Base-by-base conservation (phyloP, 2,888 invertebrate genomes). In the Brachypalpus laphriformis region DNA sequence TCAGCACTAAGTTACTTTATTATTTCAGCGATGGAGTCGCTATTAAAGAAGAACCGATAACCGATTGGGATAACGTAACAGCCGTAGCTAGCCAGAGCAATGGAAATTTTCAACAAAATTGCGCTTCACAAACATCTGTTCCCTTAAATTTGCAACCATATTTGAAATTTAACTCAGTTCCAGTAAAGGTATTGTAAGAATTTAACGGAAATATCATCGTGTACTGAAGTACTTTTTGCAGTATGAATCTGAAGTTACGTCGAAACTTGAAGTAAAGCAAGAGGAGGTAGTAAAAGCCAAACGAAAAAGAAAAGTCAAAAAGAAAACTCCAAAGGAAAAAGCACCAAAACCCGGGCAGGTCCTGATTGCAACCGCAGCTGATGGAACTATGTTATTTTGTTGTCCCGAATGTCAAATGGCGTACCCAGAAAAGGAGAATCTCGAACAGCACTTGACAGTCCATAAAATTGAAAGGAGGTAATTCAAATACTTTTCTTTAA, bases 401-500 rank as follows among this genome's bases (percentile, higher is more conserved):
- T 96, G 96, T 90, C 96, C 96, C 0, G 96, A 96, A 92, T 96
- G 96, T 90, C 94, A 95, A 90, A 95, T 96, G 95, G 96, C 96
- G 0, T 96, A 96, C 90, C 95, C 96, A 0, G 96, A 96, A 88
- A 96, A 96, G 90, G 95, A 96, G 87, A 93, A 96, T 88, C 92
- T 96, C n/a, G 96, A 96, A 89, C 94, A 95, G 90, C 96, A 96
- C 90, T 92, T 96, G 37, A 93, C 95, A 8, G 95, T 95, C 28
- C 96, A 96, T 90, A 96, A 96, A 93, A 96, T 96, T 82, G 96
- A 96, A 90, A 93, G 96, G 90, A 93, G 96, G 85, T 85, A 78
- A 57, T 25, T 80, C 72, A 83, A 47, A 8, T n/a, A 20, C 16
- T 75, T 37, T 25, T 25, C 2, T 25, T 25, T 25, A 25, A n/a